phyloP scores from a whole-genome alignment of 2,797 vertebrate species.

The Lacerta viridis region DNA sequence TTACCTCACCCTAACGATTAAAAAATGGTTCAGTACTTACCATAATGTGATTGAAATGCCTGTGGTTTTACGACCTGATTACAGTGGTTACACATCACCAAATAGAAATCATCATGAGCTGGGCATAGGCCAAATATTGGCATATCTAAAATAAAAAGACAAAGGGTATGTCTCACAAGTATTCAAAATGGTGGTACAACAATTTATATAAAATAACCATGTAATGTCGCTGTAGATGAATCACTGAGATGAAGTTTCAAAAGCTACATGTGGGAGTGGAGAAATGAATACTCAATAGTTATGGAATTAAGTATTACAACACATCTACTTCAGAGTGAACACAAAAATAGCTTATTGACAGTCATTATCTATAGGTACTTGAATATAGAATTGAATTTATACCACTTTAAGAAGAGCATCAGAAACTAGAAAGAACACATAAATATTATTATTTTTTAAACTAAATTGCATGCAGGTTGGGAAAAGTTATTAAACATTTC shows the following conservation, averaged over 20 bases:
- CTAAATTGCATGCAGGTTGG: neutral
- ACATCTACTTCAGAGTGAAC: constrained; percentile 62
- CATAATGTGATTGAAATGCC: constrained; percentile 99
- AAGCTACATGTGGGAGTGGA: constrained; percentile 59
- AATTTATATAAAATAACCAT: constrained; percentile 68
- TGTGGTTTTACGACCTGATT: constrained; percentile 99
- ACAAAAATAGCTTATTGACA: constrained; percentile 53
- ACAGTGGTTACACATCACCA: constrained; percentile 99
- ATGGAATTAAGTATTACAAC: constrained; percentile 47
- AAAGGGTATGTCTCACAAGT: constrained; percentile 76
- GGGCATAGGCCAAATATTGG: constrained; percentile 99
- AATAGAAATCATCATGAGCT: constrained; percentile 98
- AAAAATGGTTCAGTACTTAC: constrained; percentile 88
- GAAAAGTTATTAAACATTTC: neutral
- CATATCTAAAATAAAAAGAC: constrained; percentile 92
- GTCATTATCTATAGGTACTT: constrained; percentile 61
- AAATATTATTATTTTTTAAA: neutral
- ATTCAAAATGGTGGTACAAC: constrained; percentile 63
- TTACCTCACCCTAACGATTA: constrained; percentile 79
- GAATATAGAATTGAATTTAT: constrained; percentile 64
- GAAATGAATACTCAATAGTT: constrained; percentile 61
- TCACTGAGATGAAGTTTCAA: constrained; percentile 60
- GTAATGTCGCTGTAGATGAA: constrained; percentile 64
- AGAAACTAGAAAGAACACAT: constrained; percentile 50
- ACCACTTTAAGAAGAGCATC: constrained; percentile 57